These are phyloP conservation scores for Microctonus aethiopoides DNA, from an alignment of 2,888 invertebrate species.

Conservation along the genomic window DNA sequence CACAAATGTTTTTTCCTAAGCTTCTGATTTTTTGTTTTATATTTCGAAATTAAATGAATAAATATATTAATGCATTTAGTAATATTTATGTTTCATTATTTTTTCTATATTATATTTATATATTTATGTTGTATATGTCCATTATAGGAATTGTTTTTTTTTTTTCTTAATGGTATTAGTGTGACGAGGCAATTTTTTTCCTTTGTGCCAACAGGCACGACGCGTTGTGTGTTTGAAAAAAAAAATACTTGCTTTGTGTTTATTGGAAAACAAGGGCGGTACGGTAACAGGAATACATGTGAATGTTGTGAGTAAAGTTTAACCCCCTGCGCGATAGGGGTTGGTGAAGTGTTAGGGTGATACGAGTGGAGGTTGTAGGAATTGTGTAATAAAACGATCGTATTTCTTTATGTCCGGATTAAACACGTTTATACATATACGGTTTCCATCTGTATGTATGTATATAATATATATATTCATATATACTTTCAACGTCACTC, in stretches of 20 bases:
- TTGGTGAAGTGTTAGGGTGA: slow-evolving; percentile 34
- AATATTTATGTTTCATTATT: too few relatives aligned
- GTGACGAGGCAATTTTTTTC: slow-evolving; percentile 24
- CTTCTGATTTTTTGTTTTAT: too few relatives aligned
- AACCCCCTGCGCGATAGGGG: slow-evolving; percentile 53
- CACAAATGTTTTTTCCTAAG: too few relatives aligned
- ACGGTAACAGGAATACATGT: slow-evolving; percentile 62
- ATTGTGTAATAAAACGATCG: not conserved
- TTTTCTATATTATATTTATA: too few relatives aligned
- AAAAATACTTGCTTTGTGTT: slow-evolving; percentile 56
- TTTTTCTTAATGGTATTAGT: not conserved
- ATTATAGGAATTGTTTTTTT: too few relatives aligned
- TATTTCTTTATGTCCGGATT: not conserved
- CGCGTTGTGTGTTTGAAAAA: not conserved
- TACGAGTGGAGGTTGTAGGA: not conserved
- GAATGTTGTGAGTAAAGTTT: slow-evolving; percentile 44
- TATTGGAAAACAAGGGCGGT: slow-evolving; percentile 67
- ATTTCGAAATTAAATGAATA: too few relatives aligned
- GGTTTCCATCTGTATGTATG: not conserved
- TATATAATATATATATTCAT: not conserved
- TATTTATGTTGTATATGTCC: too few relatives aligned
- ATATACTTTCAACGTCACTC: not conserved
- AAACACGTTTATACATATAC: too few relatives aligned
- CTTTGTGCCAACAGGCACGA: not conserved
- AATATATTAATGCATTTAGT: too few relatives aligned